These are phyloP conservation scores for Lasioglossum vierecki DNA, from an alignment of 2,888 invertebrate species.

Conservation along the genomic window DNA sequence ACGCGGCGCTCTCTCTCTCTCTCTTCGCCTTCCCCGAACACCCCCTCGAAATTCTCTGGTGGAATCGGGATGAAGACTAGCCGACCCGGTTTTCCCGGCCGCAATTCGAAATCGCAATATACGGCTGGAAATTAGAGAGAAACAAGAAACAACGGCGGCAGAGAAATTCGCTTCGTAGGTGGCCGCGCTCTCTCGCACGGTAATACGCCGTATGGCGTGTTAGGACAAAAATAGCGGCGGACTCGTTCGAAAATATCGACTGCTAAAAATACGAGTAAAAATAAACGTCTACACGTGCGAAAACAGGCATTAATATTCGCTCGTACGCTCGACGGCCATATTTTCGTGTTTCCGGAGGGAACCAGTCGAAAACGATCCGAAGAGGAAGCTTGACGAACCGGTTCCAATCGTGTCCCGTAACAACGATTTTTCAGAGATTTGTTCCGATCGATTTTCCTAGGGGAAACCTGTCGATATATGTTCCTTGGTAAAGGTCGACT, in stretches of 20 bases:
- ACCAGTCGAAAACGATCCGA: background rate
- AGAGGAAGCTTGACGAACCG: constrained; percentile 1
- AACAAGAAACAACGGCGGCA: too few relatives aligned
- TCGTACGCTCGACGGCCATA: constrained; percentile 61
- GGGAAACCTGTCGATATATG: background rate
- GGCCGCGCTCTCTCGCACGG: constrained; percentile 40
- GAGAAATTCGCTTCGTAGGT: constrained; percentile 46
- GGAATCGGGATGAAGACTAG: background rate
- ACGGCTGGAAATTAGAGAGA: too few relatives aligned
- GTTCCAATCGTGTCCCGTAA: background rate
- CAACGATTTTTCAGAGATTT: too few relatives aligned
- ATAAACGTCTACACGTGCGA: constrained; percentile 82
- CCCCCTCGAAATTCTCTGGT: constrained; percentile 13
- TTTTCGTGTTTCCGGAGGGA: constrained; percentile 51
- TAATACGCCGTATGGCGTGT: constrained; percentile 62
- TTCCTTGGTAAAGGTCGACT: background rate
- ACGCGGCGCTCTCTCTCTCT: background rate
- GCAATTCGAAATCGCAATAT: too few relatives aligned
- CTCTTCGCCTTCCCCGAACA: background rate
- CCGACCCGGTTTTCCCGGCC: background rate
- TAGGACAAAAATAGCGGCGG: constrained; percentile 78
- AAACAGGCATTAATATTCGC: constrained; percentile 81
- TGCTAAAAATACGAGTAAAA: constrained; percentile 80
- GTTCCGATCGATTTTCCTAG: background rate
- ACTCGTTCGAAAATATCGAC: constrained; percentile 80